Evolutionary conservation across 2,797 vertebrate species (phyloP).

Genomic region (Acanthis flammea): DNA sequence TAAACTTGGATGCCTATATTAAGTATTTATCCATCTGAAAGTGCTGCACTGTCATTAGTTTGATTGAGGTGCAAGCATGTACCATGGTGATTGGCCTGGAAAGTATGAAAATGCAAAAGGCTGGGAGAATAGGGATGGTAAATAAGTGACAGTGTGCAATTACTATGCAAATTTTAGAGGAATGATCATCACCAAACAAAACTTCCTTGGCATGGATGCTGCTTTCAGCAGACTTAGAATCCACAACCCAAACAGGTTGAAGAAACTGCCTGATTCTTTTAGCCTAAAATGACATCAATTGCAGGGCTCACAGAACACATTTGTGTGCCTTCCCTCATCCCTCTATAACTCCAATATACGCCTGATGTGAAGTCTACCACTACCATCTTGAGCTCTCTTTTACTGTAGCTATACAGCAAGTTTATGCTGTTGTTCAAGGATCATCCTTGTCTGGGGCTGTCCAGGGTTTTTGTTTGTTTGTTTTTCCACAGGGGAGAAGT

Average conservation of each 20-base stretch:
- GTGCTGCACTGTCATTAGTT: neutral
- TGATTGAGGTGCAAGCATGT: neutral
- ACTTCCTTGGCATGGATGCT: neutral
- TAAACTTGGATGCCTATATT: neutral
- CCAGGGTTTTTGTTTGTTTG: neutral
- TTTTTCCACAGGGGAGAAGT: neutral
- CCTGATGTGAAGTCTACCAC: neutral
- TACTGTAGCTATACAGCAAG: neutral
- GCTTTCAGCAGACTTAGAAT: neutral
- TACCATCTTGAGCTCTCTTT: neutral
- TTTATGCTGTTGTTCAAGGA: neutral
- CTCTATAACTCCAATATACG: neutral
- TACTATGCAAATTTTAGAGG: neutral
- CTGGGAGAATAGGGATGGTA: neutral
- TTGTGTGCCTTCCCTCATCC: neutral
- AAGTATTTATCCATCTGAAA: neutral
- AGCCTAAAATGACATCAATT: neutral
- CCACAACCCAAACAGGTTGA: neutral
- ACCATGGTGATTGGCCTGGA: neutral
- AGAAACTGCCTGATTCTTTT: neutral
- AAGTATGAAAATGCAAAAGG: neutral
- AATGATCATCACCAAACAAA: neutral
- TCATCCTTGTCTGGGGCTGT: neutral
- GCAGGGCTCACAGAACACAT: neutral
- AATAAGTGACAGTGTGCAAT: neutral